These are phyloP conservation scores for Rostratula benghalensis DNA, from an alignment of 2,113 vertebrate genomes.

Conservation along the genomic window DNA sequence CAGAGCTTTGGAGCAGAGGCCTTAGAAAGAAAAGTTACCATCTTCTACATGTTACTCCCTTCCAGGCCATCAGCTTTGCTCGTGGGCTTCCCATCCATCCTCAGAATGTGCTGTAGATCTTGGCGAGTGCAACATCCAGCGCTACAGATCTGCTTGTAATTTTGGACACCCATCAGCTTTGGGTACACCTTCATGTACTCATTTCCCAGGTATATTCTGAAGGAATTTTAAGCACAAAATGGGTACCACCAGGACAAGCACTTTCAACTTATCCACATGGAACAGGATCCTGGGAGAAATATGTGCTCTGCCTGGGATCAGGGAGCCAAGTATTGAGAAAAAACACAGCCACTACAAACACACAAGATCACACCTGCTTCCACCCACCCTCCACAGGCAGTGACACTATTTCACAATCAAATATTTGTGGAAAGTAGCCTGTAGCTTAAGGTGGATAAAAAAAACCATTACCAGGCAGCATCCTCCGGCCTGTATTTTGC, in stretches of 20 bases:
- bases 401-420: background rate
- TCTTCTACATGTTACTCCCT: background rate
- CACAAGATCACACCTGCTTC: background rate
- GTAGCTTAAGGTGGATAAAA: background rate
- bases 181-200: background rate
- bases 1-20: background rate
- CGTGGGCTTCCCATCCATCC: background rate
- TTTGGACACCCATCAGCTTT: background rate
- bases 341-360: background rate
- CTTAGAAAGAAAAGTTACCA: background rate
- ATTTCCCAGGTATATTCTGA: background rate
- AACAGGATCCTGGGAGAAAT: background rate
- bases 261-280: rapidly evolving
- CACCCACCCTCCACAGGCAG: background rate
- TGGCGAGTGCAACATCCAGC: background rate
- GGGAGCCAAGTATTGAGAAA: background rate
- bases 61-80: background rate
- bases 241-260: background rate
- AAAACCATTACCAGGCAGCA: background rate
- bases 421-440: background rate
- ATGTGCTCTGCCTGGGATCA: background rate
- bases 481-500: background rate
- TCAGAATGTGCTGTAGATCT: background rate
- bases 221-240: background rate
- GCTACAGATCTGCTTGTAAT: background rate